Evolutionary conservation across 2,888 invertebrate species (phyloP).

Genomic region (Cheilosia urbana): DNA sequence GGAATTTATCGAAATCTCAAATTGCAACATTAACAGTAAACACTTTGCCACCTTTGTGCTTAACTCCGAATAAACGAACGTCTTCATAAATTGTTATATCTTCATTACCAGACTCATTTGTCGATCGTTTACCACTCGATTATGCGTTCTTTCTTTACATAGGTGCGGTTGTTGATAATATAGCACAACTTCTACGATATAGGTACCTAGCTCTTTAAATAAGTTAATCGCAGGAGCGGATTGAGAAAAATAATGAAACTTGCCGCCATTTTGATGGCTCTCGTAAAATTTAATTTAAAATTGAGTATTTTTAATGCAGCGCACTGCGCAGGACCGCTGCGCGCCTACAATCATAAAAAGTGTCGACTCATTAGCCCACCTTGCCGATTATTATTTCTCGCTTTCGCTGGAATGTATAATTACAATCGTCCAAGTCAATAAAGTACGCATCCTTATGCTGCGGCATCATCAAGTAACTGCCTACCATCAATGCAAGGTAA

Average conservation of each 20-base stretch:
- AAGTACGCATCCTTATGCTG: slow-evolving; percentile 39
- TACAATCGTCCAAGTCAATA: slow-evolving; percentile 38
- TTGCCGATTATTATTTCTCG: slow-evolving; percentile 29
- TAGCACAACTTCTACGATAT: not conserved
- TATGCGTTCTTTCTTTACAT: not conserved
- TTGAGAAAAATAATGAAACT: slow-evolving; percentile 52
- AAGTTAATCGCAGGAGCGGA: slow-evolving; percentile 15
- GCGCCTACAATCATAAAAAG: slow-evolving; percentile 36
- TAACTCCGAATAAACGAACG: not conserved
- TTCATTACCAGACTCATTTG: not conserved
- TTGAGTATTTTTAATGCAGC: slow-evolving; percentile 24
- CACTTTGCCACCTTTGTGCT: no score
- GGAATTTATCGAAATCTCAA: no score
- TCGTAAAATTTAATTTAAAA: slow-evolving; percentile 52
- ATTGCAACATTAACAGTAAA: no score
- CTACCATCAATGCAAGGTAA: slow-evolving; percentile 30
- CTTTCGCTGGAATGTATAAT: slow-evolving; percentile 34
- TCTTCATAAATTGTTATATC: not conserved
- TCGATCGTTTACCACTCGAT: not conserved
- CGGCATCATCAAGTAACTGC: slow-evolving; percentile 28
- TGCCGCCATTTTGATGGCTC: slow-evolving; percentile 40
- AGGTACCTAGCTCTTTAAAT: not conserved
- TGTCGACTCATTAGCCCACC: slow-evolving; percentile 53
- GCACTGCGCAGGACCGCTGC: not conserved
- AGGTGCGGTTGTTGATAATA: not conserved